These are phyloP conservation scores for Nebria brevicollis DNA, from an alignment of 2,888 invertebrate species.

Conservation along the genomic window DNA sequence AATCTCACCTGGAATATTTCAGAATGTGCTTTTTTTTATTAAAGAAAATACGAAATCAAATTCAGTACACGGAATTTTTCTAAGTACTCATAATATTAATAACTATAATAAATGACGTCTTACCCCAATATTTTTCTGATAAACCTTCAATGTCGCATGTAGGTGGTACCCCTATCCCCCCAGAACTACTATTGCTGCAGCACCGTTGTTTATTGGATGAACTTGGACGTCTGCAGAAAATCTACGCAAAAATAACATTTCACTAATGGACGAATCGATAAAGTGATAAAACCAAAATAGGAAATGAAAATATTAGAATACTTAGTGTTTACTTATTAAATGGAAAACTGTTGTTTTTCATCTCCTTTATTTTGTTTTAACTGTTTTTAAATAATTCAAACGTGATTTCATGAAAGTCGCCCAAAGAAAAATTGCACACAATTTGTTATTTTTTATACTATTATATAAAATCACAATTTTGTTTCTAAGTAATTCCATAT, in stretches of 20 bases:
- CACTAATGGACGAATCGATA: constrained; percentile 15
- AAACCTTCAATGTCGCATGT: constrained; percentile 67
- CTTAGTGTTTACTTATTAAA: neutral
- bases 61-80: too few species aligned
- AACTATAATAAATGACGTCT: too few species aligned
- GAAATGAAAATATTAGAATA: constrained; percentile 6
- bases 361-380: neutral
- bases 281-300: neutral
- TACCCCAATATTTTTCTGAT: constrained; percentile 67
- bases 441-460: too few species aligned
- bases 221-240: constrained; percentile 36
- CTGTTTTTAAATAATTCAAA: neutral
- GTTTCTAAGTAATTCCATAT: too few species aligned
- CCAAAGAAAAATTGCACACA: too few species aligned
- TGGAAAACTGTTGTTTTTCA: neutral
- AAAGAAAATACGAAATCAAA: too few species aligned
- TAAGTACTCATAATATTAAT: too few species aligned
- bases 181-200: constrained; percentile 56
- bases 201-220: constrained; percentile 53
- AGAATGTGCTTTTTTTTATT: neutral
- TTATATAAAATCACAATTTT: too few species aligned
- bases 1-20: constrained; percentile 66
- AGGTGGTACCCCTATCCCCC: constrained; percentile 56
- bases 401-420: too few species aligned
- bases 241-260: constrained; percentile 21